Evolutionary conservation across 2,888 invertebrate species (phyloP), one percentile per base, ranked within the genome.

Genomic region (Griposia aprilina): DNA sequence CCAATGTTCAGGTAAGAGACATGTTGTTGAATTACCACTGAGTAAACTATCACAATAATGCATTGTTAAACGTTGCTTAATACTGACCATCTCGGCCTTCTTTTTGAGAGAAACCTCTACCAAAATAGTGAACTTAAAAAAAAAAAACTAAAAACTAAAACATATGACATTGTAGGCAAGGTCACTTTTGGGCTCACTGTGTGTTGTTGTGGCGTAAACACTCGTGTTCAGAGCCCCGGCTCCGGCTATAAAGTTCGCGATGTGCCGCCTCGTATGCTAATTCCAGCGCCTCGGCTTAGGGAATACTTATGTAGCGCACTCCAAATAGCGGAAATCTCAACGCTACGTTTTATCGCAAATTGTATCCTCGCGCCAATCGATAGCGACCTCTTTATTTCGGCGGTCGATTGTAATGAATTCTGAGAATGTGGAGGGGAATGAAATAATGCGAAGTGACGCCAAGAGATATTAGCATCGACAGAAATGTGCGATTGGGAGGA

Each of bases 211-310:
- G 30, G 45, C 1, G 48, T 52, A 30, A 20, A 41, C 23, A 59
- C n/a, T 52, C 23, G 57, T 45, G 23, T 17, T 17, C 17, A 7
- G n/a, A n/a, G 26, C 4, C 36, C 41, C 41, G 48, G 68, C 59
- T 20, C 26, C 52, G 57, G 69, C 57, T 70, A 41, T 71, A 73
- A 59, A 70, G 70, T 20, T 0, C 62, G 72, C 81, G 50, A 45
- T 57, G 73, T 59, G 78, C 80, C 88, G 84, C 79, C 76, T 81
- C 66, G 63, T 88, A 88, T 87, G 88, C 79, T 84, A 87, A 88
- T 87, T 30, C 59, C 1, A 36, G 62, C 86, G 62, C 86, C 55
- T 60, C 86, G 62, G 83, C 55, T 60, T 17, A 36, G 74, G 82
- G 75, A 85, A 77, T 77, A 74, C 85, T 76, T 74, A 55, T 59